These are phyloP conservation scores for Oreochromis niloticus DNA, from an alignment of 2,113 vertebrate species.

Conservation along the genomic window DNA sequence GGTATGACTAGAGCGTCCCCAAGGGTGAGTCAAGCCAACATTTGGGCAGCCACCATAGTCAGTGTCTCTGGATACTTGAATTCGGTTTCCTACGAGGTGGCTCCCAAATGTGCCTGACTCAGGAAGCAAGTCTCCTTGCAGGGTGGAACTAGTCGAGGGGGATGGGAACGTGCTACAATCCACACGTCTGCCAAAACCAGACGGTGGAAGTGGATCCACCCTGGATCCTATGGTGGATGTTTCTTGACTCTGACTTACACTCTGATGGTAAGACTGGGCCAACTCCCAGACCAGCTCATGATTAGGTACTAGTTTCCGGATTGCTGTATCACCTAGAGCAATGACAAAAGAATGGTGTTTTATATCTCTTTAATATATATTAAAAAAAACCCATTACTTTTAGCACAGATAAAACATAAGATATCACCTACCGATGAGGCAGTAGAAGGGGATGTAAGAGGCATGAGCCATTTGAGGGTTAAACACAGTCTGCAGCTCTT, in stretches of 20 bases:
- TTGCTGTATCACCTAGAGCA: constrained; percentile 78
- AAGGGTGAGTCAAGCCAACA: constrained; percentile 49
- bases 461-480: constrained; percentile 91
- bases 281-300: constrained; percentile 83
- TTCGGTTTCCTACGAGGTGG: constrained; percentile 90
- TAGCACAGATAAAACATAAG: not conserved
- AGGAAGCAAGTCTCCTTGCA: constrained; percentile 67
- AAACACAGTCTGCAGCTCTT: constrained; percentile 91
- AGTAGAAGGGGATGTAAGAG: constrained; percentile 92
- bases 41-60: constrained; percentile 55
- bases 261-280: constrained; percentile 82
- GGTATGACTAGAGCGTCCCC: constrained; percentile 56
- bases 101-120: constrained; percentile 94
- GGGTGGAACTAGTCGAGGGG: constrained; percentile 44
- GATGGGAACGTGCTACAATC: constrained; percentile 60
- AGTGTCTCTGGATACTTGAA: constrained; percentile 82
- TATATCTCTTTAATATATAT: not conserved
- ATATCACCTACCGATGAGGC: constrained; percentile 81
- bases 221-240: constrained; percentile 9
- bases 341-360: not conserved
- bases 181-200: constrained; percentile 48
- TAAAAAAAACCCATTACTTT: not conserved
- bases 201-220: constrained; percentile 44
- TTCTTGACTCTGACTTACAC: constrained; percentile 70
- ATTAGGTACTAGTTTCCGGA: constrained; percentile 84